Evolutionary conservation across 2,888 invertebrate genomes (phyloP).

Genomic region (Macrophya alboannulata): DNA sequence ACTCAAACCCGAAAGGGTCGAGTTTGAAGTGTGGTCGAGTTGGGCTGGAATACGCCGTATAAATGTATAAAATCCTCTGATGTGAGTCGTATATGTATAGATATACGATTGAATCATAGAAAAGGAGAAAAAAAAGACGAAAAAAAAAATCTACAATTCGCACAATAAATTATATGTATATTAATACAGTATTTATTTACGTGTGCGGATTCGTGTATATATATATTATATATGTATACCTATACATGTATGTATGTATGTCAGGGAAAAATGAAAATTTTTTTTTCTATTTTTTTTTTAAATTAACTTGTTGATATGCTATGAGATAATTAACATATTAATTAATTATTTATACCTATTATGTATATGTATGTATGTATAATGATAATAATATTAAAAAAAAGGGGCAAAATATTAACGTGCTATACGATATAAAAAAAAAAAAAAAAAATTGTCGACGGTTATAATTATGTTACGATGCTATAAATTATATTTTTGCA

Average conservation of each 20-base stretch:
- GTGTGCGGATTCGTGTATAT: not conserved
- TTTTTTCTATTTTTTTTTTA: slow-evolving; percentile 62
- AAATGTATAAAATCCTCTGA: too few relatives aligned
- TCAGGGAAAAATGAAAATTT: not conserved
- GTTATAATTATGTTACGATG: not conserved
- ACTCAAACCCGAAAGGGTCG: too few relatives aligned
- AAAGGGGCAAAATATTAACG: slow-evolving; percentile 28
- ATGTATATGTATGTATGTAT: not conserved
- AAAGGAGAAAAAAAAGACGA: not conserved
- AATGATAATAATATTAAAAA: not conserved
- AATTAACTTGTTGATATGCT: slow-evolving; percentile 64
- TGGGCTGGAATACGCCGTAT: too few relatives aligned
- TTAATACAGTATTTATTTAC: not conserved
- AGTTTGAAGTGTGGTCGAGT: too few relatives aligned
- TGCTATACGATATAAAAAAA: slow-evolving; percentile 8
- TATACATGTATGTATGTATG: too few relatives aligned
- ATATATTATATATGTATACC: too few relatives aligned
- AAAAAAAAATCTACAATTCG: not conserved
- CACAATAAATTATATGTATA: not conserved
- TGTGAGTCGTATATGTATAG: not conserved
- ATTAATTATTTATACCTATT: slow-evolving; percentile 11
- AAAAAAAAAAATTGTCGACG: not conserved
- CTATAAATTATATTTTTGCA: slow-evolving; percentile 36
- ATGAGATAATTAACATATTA: not conserved
- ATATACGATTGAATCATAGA: not conserved